phyloP scores from a whole-genome alignment of 2,888 invertebrate species.

The Caprella mutica region DNA sequence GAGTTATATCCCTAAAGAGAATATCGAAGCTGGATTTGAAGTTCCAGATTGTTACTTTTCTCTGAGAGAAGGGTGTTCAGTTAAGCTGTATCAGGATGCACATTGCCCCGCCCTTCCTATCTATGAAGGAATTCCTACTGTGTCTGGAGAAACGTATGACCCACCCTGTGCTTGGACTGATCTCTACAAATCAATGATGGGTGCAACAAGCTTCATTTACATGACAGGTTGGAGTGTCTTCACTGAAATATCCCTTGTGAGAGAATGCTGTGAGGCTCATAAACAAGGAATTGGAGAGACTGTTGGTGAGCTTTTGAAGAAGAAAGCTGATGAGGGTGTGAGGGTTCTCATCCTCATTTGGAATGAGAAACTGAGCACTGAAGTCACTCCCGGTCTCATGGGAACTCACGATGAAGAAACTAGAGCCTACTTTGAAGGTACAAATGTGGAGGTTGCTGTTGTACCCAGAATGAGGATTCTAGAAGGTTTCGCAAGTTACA shows the following conservation, averaged over 20 bases:
- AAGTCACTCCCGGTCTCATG: slow-evolving; percentile 32
- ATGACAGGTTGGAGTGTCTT: slow-evolving; percentile 35
- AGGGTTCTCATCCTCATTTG: slow-evolving; percentile 31
- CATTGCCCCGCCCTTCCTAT: slow-evolving; percentile 31
- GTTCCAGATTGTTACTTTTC: slow-evolving; percentile 34
- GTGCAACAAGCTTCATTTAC: slow-evolving; percentile 33
- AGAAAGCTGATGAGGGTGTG: slow-evolving; percentile 34
- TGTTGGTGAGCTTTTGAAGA: slow-evolving; percentile 33
- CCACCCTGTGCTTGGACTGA: slow-evolving; percentile 34
- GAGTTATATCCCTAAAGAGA: slow-evolving; percentile 30
- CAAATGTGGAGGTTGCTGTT: slow-evolving; percentile 31
- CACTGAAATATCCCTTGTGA: slow-evolving; percentile 25
- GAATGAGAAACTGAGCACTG: slow-evolving; percentile 34
- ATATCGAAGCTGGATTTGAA: slow-evolving; percentile 24
- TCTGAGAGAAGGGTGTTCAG: slow-evolving; percentile 22
- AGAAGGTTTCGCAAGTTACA: slow-evolving; percentile 22
- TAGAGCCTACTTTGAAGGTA: slow-evolving; percentile 26
- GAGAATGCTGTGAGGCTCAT: slow-evolving; percentile 20
- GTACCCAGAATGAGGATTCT: slow-evolving; percentile 23
- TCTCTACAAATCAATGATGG: slow-evolving; percentile 26
- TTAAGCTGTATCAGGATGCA: slow-evolving; percentile 34
- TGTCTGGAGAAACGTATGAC: slow-evolving; percentile 21
- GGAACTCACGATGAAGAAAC: slow-evolving; percentile 35
- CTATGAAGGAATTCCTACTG: slow-evolving; percentile 20
- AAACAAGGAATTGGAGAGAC: slow-evolving; percentile 20